A percentile compares a stretch with the other conserved stretches of the same genome.
Conservation (phyloP, 1,140 invertebrate species). For the Ooceraea biroi region DNA sequence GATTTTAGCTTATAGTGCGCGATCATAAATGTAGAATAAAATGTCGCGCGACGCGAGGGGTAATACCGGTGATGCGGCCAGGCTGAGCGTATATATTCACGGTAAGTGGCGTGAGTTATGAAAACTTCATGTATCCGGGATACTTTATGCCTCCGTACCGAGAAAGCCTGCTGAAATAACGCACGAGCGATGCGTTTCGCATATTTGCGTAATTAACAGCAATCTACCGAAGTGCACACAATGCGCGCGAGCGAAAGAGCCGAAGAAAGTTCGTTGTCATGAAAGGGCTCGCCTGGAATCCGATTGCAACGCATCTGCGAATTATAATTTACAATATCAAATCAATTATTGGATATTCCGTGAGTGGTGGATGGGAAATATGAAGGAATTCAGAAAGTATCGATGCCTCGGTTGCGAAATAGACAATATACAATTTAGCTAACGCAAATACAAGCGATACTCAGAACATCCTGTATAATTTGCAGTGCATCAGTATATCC, state of each 20-base stretch:
- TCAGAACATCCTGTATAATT: constrained; percentile 33
- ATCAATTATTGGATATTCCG: too few species aligned
- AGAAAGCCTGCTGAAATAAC: constrained; percentile 51
- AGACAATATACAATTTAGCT: not conserved
- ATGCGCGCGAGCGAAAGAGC: not conserved
- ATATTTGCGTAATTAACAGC: constrained; percentile 63
- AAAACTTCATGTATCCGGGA: constrained; percentile 72
- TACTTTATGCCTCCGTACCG: constrained; percentile 69
- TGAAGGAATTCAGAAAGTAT: not conserved
- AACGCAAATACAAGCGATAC: not conserved
- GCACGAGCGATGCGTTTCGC: constrained; percentile 36
- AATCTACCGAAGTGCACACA: constrained; percentile 39
- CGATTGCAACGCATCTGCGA: too few species aligned
- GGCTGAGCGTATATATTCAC: constrained; percentile 67
- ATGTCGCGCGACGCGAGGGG: constrained; percentile 68
- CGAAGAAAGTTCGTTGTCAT: constrained; percentile 4
- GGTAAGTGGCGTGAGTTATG: constrained; percentile 75
- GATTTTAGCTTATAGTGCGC: constrained; percentile 75
- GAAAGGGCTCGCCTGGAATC: too few species aligned
- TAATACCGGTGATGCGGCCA: constrained; percentile 61
- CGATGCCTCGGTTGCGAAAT: not conserved
- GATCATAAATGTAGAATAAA: constrained; percentile 78
- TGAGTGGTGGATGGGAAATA: too few species aligned
- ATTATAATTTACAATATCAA: too few species aligned
- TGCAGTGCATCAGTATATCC: not conserved